A percentile compares a stretch with the other conserved stretches of the same genome.
These are phyloP conservation scores for Drymodes brunneopygia DNA, from an alignment of 2,113 vertebrate genomes.

Conservation along the genomic window DNA sequence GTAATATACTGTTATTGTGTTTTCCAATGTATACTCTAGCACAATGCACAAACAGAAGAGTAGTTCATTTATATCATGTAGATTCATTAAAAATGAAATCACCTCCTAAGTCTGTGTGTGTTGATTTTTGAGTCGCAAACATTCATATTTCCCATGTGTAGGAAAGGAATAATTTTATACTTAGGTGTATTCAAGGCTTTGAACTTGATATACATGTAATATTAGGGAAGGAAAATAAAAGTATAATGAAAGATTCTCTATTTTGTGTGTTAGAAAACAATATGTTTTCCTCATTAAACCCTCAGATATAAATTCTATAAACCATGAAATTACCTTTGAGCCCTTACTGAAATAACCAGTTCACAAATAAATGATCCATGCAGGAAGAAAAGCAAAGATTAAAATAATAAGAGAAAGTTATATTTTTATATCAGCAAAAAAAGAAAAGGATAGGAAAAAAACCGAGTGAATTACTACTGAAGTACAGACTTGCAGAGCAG, in stretches of 20 bases:
- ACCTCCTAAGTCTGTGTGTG: conserved; percentile 58
- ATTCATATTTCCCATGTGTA: conserved; percentile 74
- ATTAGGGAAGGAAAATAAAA: conserved; percentile 72
- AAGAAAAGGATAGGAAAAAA: not conserved
- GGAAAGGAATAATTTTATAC: conserved; percentile 68
- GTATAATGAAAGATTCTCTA: conserved; percentile 59
- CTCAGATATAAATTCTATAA: conserved; percentile 95
- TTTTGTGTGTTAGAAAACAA: conserved; percentile 75
- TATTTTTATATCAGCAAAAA: conserved; percentile 83
- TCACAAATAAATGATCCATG: conserved; percentile 98
- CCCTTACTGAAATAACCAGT: conserved; percentile 95
- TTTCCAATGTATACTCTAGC: conserved; percentile 59
- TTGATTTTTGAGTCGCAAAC: conserved; percentile 65
- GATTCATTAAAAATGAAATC: conserved; percentile 77
- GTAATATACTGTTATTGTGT: conserved; percentile 71
- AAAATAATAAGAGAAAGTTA: conserved; percentile 92
- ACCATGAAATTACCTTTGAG: conserved; percentile 99
- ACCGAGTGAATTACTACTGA: not conserved
- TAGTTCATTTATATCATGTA: conserved; percentile 56
- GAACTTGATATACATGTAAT: conserved; percentile 70
- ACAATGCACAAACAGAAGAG: conserved; percentile 54
- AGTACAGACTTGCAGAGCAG: not conserved
- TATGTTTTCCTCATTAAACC: conserved; percentile 95
- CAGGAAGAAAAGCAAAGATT: conserved; percentile 79
- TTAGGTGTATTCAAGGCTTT: conserved; percentile 69